phyloP scores from a whole-genome alignment of 2,113 vertebrate species.

The Naja naja region DNA sequence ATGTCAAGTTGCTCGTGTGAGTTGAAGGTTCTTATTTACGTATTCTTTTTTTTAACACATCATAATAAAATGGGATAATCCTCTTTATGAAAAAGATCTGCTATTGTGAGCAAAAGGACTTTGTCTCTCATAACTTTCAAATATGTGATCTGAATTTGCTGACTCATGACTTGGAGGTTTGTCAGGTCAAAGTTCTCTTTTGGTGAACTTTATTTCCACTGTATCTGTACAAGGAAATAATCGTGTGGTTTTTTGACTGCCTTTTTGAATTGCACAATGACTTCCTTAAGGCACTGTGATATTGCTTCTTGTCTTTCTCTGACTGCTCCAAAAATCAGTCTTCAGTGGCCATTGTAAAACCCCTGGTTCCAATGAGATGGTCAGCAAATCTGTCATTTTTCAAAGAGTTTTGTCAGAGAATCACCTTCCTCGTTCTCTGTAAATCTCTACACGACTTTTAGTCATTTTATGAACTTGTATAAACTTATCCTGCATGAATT shows the following conservation, averaged over 20 bases:
- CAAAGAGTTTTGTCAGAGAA: constrained; percentile 4
- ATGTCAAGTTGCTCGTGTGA: not conserved
- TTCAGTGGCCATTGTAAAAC: not conserved
- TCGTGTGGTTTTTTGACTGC: not conserved
- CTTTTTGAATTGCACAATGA: not conserved
- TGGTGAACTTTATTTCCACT: not conserved
- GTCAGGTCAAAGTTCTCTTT: not conserved
- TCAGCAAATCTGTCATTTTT: constrained; percentile 8
- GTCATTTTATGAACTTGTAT: not conserved
- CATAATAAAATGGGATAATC: not conserved
- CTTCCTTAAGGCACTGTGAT: not conserved
- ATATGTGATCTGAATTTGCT: not conserved
- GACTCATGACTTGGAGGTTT: not conserved
- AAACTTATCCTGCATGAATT: constrained; percentile 20
- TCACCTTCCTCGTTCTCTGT: constrained; percentile 1
- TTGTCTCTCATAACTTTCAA: not conserved
- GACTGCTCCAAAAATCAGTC: not conserved
- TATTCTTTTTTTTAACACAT: not conserved
- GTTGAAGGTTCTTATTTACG: not conserved
- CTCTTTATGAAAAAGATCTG: not conserved
- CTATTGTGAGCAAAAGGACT: not conserved
- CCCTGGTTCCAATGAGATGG: constrained; percentile 17
- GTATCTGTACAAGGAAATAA: not conserved
- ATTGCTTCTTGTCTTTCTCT: not conserved
- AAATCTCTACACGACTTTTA: constrained; percentile 18